Conservation (phyloP, 2,113 vertebrate genomes). For the Bos javanicus region DNA sequence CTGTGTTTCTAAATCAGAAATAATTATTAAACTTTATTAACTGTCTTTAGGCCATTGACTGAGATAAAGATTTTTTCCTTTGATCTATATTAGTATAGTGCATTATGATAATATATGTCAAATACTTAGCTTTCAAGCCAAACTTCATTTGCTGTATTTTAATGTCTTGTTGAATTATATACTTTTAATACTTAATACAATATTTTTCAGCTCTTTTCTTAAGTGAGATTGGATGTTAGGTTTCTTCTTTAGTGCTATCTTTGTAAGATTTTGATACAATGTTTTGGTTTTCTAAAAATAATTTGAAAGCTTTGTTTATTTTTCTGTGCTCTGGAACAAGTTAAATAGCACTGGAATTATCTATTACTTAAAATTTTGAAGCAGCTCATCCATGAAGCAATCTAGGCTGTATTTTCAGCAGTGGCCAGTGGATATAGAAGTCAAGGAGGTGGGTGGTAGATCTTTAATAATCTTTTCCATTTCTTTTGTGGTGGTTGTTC, state of each 20-base stretch:
- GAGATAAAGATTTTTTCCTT: not conserved
- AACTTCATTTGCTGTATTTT: not conserved
- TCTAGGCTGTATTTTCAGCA: not conserved
- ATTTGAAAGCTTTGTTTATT: not conserved
- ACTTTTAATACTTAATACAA: conserved; percentile 27
- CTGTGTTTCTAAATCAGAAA: not conserved
- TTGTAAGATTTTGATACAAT: conserved; percentile 14
- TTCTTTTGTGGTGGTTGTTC: not conserved
- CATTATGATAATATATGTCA: not conserved
- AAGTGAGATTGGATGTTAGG: not conserved
- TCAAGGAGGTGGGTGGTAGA: not conserved
- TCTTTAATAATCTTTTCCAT: not conserved
- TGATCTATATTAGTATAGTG: not conserved
- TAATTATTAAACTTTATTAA: not conserved
- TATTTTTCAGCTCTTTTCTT: not conserved
- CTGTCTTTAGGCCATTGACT: not conserved
- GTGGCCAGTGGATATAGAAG: not conserved
- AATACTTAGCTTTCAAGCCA: not conserved
- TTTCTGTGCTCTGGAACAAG: not conserved
- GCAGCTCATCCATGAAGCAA: not conserved
- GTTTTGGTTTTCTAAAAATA: conserved; percentile 54
- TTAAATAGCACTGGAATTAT: conserved; percentile 6
- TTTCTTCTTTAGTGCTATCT: not conserved
- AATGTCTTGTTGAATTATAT: not conserved
- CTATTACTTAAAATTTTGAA: conserved; percentile 3